phyloP scores from a whole-genome alignment of 1,140 invertebrate genomes.

The Heliconius eleuchia region DNA sequence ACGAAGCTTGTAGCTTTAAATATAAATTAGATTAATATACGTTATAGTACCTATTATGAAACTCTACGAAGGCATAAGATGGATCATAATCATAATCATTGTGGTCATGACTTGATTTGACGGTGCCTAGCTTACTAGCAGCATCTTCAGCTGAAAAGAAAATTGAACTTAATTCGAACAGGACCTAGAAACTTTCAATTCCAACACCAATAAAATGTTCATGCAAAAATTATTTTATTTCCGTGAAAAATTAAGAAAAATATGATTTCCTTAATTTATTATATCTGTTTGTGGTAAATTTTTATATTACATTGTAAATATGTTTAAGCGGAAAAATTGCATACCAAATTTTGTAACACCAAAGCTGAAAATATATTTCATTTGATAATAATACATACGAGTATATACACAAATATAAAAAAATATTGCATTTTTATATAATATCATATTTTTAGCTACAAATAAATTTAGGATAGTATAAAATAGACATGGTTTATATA shows the following conservation, averaged over 20 bases:
- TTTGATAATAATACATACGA: not conserved
- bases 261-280: not conserved
- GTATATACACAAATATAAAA: not conserved
- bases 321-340: conserved; percentile 1
- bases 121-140: conserved; percentile 42
- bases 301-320: not conserved
- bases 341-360: conserved; percentile 3
- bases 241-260: not conserved
- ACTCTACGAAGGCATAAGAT: conserved; percentile 86
- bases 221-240: conserved; percentile 3
- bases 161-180: not conserved
- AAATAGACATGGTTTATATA: conserved; percentile 14
- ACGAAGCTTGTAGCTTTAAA: too few relatives aligned
- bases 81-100: conserved; percentile 84
- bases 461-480: not conserved
- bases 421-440: not conserved
- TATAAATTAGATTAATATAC: not conserved
- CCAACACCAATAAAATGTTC: not conserved
- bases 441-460: not conserved
- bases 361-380: not conserved
- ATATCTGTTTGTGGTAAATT: not conserved
- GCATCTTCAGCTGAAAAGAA: conserved; percentile 60
- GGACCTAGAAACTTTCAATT: not conserved
- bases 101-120: conserved; percentile 54
- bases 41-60: conserved; percentile 83